Conservation (phyloP, 2,888 invertebrate species). For the Phengaris arion region DNA sequence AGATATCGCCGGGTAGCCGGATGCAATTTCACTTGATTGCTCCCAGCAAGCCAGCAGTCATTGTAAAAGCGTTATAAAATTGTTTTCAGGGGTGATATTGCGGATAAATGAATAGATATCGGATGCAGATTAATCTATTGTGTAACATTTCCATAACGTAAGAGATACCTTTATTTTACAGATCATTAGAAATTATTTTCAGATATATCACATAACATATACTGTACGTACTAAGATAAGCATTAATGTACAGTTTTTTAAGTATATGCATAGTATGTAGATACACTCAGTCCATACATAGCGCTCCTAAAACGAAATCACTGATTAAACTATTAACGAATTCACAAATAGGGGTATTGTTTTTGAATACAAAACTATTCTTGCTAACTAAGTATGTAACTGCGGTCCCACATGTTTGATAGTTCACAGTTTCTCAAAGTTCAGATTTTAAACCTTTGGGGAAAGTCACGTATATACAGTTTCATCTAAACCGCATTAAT, state of each 20-base stretch:
- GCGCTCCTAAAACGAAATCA: not conserved
- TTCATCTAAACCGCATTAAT: conserved; percentile 29
- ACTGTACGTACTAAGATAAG: too few species aligned
- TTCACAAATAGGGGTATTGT: conserved; percentile 2
- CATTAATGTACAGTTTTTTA: too few species aligned
- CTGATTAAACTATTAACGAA: not conserved
- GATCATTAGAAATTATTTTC: too few species aligned
- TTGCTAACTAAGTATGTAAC: not conserved
- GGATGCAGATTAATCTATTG: too few species aligned
- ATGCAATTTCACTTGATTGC: conserved; percentile 1
- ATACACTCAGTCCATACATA: too few species aligned
- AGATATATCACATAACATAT: too few species aligned
- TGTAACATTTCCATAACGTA: too few species aligned
- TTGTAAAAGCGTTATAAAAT: not conserved
- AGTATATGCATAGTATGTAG: too few species aligned
- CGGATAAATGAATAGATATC: not conserved
- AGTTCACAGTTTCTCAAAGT: conserved; percentile 23
- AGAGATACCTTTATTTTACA: too few species aligned
- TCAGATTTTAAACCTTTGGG: conserved; percentile 26
- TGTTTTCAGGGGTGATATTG: not conserved
- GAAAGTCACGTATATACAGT: conserved; percentile 23
- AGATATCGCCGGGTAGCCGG: not conserved
- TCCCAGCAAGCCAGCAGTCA: not conserved
- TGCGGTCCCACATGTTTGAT: conserved; percentile 30
- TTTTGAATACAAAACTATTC: conserved; percentile 21